Evolutionary conservation across 1,140 invertebrate species (phyloP), one percentile per base, ranked within the genome.

Genomic region (Riptortus pedestris): DNA sequence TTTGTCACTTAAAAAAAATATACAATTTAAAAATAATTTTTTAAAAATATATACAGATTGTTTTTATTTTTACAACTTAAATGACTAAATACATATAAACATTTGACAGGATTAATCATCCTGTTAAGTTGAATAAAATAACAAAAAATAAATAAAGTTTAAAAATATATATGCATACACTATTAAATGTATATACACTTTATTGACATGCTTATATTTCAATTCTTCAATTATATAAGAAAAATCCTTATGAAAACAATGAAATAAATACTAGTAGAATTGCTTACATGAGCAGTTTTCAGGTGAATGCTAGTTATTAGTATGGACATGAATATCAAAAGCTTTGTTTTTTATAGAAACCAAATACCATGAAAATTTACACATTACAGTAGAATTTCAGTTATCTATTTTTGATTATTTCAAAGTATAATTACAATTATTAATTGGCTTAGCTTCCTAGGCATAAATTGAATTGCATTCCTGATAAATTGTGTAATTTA

Each of bases 271-370:
- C 18, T 24, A 55, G 26, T 24, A 24, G 51, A 24, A 55, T 55
- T 18, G 51, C 51, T 55, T 55, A 24, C 51, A 55, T 55, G 51
- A 55, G 51, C 51, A 55, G 26, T 55, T 20, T 55, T 55, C 51
- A 55, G 51, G 51, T 55, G 51, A 55, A 24, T 55, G 51, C 51
- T 55, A 20, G 7, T 47, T 22, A 20, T 47, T 47, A 22, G 45
- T 22, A 22, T 5, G 18, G 16, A 20, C 45, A 20, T 47, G 45
- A 47, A 47, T n/a, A n/a, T n/a, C n/a, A n/a, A n/a, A n/a, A n/a
- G n/a, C n/a, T n/a, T n/a, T n/a, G n/a, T n/a, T n/a, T n/a, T n/a
- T n/a, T n/a, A n/a, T n/a, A n/a, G n/a, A n/a, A n/a, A n/a, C n/a
- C n/a, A n/a, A n/a, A n/a, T n/a, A n/a, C n/a, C n/a, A n/a, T n/a